Percentiles rank a stretch among this genome's conserved stretches.
Conservation (phyloP, 2,888 invertebrate genomes). For the Ceriagrion tenellum region DNA sequence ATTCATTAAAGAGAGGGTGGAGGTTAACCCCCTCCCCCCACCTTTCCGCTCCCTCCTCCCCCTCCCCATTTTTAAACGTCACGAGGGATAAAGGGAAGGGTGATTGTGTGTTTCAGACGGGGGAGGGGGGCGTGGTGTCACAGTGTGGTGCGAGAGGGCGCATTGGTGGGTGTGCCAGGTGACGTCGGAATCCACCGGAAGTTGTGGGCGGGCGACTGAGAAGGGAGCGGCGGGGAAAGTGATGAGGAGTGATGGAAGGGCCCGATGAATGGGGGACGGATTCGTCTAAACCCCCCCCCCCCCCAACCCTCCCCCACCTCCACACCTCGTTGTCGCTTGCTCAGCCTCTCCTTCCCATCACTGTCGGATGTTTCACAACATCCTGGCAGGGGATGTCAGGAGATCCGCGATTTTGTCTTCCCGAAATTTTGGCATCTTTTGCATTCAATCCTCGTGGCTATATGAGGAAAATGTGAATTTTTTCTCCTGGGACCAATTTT, state of each 20-base stretch:
- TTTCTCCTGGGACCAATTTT: not conserved
- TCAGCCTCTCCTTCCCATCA: not conserved
- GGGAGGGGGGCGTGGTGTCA: not conserved
- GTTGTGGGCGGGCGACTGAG: not conserved
- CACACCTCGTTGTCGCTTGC: not conserved
- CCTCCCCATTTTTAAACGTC: not conserved
- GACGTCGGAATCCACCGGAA: not conserved
- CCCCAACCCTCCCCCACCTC: too few species aligned
- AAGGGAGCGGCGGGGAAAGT: not conserved
- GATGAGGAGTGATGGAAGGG: not conserved
- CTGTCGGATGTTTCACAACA: not conserved
- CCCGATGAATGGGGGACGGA: not conserved
- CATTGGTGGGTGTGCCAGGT: not conserved
- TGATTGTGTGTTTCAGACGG: not conserved
- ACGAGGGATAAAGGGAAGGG: not conserved
- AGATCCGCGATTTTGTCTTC: not conserved
- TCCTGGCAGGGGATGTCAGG: not conserved
- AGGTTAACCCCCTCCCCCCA: too few species aligned
- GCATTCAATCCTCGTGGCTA: not conserved
- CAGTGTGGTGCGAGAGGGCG: not conserved
- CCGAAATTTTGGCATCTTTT: not conserved
- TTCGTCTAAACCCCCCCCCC: not conserved
- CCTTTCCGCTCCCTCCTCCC: not conserved
- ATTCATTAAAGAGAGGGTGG: conserved; percentile 13
- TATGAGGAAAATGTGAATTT: not conserved